Base-by-base conservation (phyloP, 2,113 vertebrate genomes). In the Pseudopipra pipra region DNA sequence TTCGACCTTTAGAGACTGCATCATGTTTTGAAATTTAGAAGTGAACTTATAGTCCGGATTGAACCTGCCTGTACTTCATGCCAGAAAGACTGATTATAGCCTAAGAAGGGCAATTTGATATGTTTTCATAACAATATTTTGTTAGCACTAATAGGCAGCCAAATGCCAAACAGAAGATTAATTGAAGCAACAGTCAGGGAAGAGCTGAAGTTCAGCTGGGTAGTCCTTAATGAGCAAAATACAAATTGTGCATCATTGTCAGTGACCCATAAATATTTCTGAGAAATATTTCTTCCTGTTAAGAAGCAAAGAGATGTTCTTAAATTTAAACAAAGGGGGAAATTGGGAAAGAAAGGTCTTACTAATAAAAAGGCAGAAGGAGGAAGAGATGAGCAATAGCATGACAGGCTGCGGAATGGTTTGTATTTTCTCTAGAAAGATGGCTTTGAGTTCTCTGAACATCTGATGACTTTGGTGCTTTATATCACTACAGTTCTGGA, bases 131-230 rank as follows among this genome's bases (percentile, higher is more conserved):
- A 82, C 62, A 84, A 51, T 74, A 89, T 83, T 92, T 92, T 95
- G 73, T 91, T 82, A 82, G 31, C 4, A 1, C 72, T 81, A 84
- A 79, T 68, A 83, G 63, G n/a, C 67, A 95, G 77, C 24, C 43
- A 92, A 92, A 93, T 94, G 91, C 68, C 71, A 74, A 91, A 88
- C 20, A 52, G 78, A 93, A 87, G 90, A 95, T 84, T 85, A 93
- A 95, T 86, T 72, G 78, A 91, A 88, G 46, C 31, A 84, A 66
- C 76, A 47, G 63, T 33, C 52, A 81, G 65, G 37, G 35, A 92
- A 91, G 56, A 95, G 49, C 41, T 8, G 15, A 92, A 82, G n/a
- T 89, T 89, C 93, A 67, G 8, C 86, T 83, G 65, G 31, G 81
- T 92, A 91, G 66, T 67, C 81, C 86, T 92, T 93, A 87, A 61